Percentiles rank a stretch among this genome's conserved stretches.
phyloP scores from a whole-genome alignment of 2,113 vertebrate species.

The Nycticryphes semicollaris region DNA sequence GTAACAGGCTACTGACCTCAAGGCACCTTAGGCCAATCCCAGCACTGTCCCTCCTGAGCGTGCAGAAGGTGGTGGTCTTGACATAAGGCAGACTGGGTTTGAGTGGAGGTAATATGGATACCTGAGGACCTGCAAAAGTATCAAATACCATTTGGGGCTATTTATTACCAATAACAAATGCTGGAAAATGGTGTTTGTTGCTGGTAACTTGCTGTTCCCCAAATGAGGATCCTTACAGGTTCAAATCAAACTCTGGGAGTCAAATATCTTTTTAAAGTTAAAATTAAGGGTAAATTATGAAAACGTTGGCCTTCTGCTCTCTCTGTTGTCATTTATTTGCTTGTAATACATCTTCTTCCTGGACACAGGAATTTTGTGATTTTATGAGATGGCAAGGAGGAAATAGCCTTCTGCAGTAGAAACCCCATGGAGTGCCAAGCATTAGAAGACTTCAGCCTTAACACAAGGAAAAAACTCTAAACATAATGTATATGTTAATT shows the following conservation, averaged over 20 bases:
- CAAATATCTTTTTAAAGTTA: background rate
- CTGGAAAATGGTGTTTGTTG: background rate
- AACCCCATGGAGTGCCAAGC: background rate
- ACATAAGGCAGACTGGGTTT: background rate
- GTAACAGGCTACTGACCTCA: background rate
- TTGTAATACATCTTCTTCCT: background rate
- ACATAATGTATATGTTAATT: background rate
- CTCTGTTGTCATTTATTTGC: background rate
- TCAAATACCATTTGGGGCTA: background rate
- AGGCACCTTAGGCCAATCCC: background rate
- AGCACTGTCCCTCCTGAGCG: rapidly evolving
- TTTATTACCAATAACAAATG: background rate
- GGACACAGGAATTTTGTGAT: background rate
- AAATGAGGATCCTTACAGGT: background rate
- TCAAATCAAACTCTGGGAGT: background rate
- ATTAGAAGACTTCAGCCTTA: background rate
- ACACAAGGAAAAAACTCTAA: background rate
- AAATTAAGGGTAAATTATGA: background rate
- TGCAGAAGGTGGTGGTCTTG: background rate
- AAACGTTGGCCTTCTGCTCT: background rate
- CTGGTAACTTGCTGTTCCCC: background rate
- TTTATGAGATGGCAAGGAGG: background rate
- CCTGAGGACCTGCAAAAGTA: background rate
- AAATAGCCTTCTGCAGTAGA: background rate
- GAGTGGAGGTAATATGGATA: background rate